A percentile compares a stretch with the other conserved stretches of the same genome.
phyloP scores from a whole-genome alignment of 2,113 vertebrate species.

The Orcinus orca region DNA sequence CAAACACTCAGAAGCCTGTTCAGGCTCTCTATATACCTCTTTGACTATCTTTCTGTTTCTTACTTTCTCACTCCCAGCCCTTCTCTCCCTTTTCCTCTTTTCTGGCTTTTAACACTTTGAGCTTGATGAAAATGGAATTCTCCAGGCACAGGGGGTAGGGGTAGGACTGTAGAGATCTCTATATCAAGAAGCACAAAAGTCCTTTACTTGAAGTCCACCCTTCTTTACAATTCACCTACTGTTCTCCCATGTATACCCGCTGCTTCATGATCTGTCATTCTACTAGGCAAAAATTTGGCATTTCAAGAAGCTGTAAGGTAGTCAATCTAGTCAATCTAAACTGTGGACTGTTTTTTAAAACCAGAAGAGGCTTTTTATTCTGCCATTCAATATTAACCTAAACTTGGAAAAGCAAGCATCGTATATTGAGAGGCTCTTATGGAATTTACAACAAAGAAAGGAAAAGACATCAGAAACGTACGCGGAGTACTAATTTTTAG shows the following conservation, averaged over 20 bases:
- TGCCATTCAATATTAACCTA: slow-evolving; percentile 5
- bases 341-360: not conserved
- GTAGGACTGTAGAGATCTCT: not conserved
- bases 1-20: not conserved
- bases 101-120: not conserved
- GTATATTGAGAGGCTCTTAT: not conserved
- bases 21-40: not conserved
- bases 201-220: not conserved
- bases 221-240: not conserved
- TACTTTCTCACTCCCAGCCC: not conserved
- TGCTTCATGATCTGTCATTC: not conserved
- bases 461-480: not conserved
- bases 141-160: not conserved
- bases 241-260: not conserved
- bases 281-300: not conserved
- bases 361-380: not conserved
- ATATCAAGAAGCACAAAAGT: not conserved
- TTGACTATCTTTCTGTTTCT: not conserved
- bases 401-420: slow-evolving; percentile 11
- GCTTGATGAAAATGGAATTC: not conserved
- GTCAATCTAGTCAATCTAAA: not conserved
- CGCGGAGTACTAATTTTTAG: not conserved
- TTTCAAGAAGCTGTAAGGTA: not conserved
- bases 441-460: slow-evolving; percentile 17
- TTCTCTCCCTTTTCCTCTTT: not conserved